phyloP scores from a whole-genome alignment of 2,888 invertebrate species.

The Lissonota sp. region DNA sequence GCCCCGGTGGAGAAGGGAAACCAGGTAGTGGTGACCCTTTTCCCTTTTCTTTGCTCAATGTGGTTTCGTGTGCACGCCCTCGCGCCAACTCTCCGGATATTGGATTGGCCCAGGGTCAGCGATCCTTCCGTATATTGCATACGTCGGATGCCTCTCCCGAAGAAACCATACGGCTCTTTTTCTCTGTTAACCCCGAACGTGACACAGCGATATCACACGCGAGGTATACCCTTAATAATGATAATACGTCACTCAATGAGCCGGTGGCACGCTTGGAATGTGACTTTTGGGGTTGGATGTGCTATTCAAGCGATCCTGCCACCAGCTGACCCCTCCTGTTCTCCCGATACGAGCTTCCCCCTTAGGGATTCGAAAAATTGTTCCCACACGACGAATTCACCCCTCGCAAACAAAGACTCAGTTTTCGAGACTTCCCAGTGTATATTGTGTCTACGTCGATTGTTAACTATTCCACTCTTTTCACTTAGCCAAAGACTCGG shows the following conservation, averaged over 20 bases:
- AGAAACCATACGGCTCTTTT: constrained; percentile 67
- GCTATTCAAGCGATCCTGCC: constrained; percentile 49
- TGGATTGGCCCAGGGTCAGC: constrained; percentile 47
- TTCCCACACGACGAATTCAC: constrained; percentile 26
- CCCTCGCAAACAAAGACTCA: constrained; percentile 26
- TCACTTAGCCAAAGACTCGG: not conserved
- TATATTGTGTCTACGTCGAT: constrained; percentile 25
- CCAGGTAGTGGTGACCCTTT: constrained; percentile 68
- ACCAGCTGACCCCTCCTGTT: constrained; percentile 73
- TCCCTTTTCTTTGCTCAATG: constrained; percentile 48
- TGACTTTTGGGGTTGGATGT: constrained; percentile 60
- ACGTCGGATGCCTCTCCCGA: constrained; percentile 68
- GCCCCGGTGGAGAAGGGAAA: constrained; percentile 20
- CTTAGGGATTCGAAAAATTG: constrained; percentile 66
- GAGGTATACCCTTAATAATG: constrained; percentile 47
- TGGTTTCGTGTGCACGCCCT: constrained; percentile 21
- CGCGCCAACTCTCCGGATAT: constrained; percentile 25
- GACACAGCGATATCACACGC: constrained; percentile 47
- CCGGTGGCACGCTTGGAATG: constrained; percentile 58
- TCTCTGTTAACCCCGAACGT: constrained; percentile 63
- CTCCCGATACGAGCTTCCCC: constrained; percentile 77
- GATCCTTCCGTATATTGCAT: constrained; percentile 39
- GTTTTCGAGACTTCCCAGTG: constrained; percentile 14
- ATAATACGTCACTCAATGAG: constrained; percentile 61
- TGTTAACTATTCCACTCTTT: constrained; percentile 2